Evolutionary conservation across 2,888 invertebrate genomes (phyloP), one percentile per base, ranked within the genome.

Genomic region (Diarsia mendica): DNA sequence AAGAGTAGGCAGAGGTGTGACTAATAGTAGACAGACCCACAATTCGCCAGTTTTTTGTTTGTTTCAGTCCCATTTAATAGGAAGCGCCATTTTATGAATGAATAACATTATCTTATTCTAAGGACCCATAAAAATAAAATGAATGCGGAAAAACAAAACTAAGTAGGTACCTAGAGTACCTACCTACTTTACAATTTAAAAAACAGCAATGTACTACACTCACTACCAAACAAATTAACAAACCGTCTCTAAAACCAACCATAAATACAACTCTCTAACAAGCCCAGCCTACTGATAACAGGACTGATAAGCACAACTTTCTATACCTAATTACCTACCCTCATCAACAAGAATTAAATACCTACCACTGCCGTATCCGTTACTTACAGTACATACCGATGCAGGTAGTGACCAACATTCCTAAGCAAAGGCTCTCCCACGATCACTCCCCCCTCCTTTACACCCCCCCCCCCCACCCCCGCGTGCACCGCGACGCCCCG

Each of bases 371-470:
- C 28, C 20, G 70, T 85, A 80, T 86, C 93, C 91, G 92, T 91
- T 92, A 91, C 84, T 91, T 92, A 91, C 84, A 82, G 60, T 80
- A 87, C 90, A 89, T 91, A 85, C 90, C 91, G 68, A 82, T 84
- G 86, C 87, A 86, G 77, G 90, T 90, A 90, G 87, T 88, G 89
- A 85, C 89, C 90, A 88, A 89, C 94, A 93, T 93, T 93, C 93
- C 92, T 89, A 85, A 89, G 90, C 85, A 82, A 79, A 87, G 88
- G 85, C 85, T 92, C 92, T 92, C 93, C 92, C 93, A 92, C 93
- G 92, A 87, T 84, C 84, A 83, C 82, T 72, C 77, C 80, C 68
- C 85, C 81, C 77, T 80, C 73, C 49, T 58, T 23, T n/a, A n/a
- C n/a, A n/a, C n/a, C n/a, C n/a, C n/a, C n/a, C 55, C 13, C 13